Base-by-base conservation (phyloP, 2,797 vertebrate genomes). In the Myioborus melanocephalus region DNA sequence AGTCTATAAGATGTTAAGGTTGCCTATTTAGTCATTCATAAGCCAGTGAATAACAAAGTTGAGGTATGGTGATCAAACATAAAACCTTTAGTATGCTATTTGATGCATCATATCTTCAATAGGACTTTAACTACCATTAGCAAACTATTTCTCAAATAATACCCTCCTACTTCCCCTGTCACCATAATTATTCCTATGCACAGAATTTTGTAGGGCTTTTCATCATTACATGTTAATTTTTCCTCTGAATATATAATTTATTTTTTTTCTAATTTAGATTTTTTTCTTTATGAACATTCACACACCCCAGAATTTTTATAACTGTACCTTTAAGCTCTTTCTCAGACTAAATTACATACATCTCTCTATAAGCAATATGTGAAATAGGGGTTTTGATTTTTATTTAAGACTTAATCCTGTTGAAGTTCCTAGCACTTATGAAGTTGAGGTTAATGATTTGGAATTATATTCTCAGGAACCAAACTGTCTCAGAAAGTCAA, bases 191-290 rank as follows among this genome's bases (percentile, higher is more conserved):
- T 44, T 81, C 43, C 34, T 22, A 80, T 26, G 17, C 50, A 16
- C 41, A 90, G 55, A 70, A 61, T 75, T 91, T 92, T 83, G 12
- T n/a, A 73, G 34, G 44, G 24, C 23, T 93, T 94, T 95, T 81
- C 87, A 82, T 83, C 43, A 63, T 55, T 61, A 3, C 7, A 15
- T 47, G 39, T 68, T 70, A 73, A 37, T 80, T 61, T 39, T 95
- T 72, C 61, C 32, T 69, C 34, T 19, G 13, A 79, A 85, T 61
- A 83, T 43, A 55, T 37, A 88, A 76, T 65, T 87, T 72, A 5
- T 12, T 57, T 81, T 24, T 69, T 63, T 81, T 83, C 41, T 83
- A 72, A 71, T 85, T 87, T 71, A 61, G 68, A 78, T 12, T 39
- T 21, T 24, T 60, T 60, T 21, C 8, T 28, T 28, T 6, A 43